These are phyloP conservation scores for Ramphastos sulfuratus DNA, from an alignment of 2,113 vertebrate genomes.

Conservation along the genomic window DNA sequence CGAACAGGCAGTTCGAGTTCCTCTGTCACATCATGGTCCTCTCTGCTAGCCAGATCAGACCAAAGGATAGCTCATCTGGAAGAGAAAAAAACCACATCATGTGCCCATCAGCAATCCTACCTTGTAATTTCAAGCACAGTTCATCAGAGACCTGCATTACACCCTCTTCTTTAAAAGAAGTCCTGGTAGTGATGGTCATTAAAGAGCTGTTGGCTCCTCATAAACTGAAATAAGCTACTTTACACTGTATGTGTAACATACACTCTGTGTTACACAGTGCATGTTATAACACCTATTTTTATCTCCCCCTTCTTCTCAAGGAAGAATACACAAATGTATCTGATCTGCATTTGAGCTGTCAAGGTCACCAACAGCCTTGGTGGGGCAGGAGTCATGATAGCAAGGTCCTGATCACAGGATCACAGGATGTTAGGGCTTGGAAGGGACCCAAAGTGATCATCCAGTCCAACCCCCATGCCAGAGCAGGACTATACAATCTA, in stretches of 20 bases:
- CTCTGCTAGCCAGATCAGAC: not conserved
- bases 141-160: not conserved
- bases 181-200: not conserved
- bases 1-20: not conserved
- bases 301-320: not conserved
- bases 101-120: not conserved
- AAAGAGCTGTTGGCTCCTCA: not conserved
- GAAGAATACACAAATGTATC: not conserved
- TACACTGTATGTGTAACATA: not conserved
- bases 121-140: not conserved
- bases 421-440: too few species aligned
- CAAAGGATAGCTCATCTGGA: not conserved
- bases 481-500: too few species aligned
- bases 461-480: too few species aligned
- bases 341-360: not conserved
- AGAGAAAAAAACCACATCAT: not conserved
- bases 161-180: not conserved
- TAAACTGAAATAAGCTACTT: not conserved
- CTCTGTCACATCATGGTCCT: not conserved
- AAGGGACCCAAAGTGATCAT: too few species aligned
- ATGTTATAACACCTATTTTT: not conserved
- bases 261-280: fast-evolving
- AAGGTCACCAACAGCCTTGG: not conserved
- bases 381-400: not conserved
- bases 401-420: not conserved